Evolutionary conservation across 2,888 invertebrate genomes (phyloP), one percentile per base, ranked within the genome.

Genomic region (Conchocele bisecta): DNA sequence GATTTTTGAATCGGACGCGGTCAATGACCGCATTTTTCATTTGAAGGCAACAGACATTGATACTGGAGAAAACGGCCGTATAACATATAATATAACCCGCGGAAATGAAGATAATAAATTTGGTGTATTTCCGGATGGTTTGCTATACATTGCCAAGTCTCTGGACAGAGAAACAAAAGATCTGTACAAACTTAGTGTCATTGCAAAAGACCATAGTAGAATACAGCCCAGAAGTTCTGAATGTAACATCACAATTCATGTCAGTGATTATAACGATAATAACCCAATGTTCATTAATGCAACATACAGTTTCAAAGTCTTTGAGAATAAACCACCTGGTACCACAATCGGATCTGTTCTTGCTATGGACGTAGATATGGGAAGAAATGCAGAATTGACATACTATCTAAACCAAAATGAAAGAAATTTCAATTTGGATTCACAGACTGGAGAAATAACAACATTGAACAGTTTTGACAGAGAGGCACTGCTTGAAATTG

Each of bases 61-160:
- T 67, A 42, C 54, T 28, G 90, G 89, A 1, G 44, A 65, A 29
- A 89, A 90, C 75, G 87, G 86, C 24, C 59, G 82, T 26, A 75
- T 90, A 5, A 66, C 69, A 2, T 90, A 88, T 91, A 93, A 94
- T 48, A 97, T 98, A 54, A 94, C 94, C 0, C 96, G 96, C 88
- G 98, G 98, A 1, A 97, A 98, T 88, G 92, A 93, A 6, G 96
- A 96, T 86, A 94, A 93, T 46, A 95, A 95, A 88, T 98, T 98
- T 91, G 98, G 97, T 0, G 94, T 98, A 41, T 98, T 98, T 89
- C 98, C 98, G 0, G 97, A 98, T 92, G 98, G 98, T 0, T 95
- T 94, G 88, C 91, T 98, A 31, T 98, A 96, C 91, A 96, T 98
- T 0, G 95, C 95, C 86, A 95, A 95, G 79, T 91, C 94, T 1